Evolutionary conservation across 53 echinoderm and acorn worm genomes (phyloP).

Genomic region (Holothuria leucospilota): DNA sequence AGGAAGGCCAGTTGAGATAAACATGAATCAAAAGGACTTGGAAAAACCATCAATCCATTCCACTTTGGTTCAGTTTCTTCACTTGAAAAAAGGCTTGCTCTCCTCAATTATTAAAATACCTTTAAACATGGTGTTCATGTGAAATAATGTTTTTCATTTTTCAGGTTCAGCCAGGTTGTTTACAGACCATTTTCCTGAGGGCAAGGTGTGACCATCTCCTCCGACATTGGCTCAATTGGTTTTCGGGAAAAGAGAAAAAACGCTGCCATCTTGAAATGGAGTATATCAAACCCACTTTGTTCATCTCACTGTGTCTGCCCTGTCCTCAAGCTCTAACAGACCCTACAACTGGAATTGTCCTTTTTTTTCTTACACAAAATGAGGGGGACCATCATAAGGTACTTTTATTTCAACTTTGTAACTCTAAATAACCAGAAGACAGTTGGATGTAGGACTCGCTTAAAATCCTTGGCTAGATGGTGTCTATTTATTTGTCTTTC

Average conservation of each 20-base stretch:
- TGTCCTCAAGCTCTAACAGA: conserved; percentile 68
- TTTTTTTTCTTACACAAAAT: conserved; percentile 91
- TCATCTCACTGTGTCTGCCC: conserved; percentile 66
- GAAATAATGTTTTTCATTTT: too few relatives aligned
- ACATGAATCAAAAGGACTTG: too few relatives aligned
- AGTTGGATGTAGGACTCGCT: too few relatives aligned
- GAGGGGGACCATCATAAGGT: conserved; percentile 94
- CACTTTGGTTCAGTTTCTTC: too few relatives aligned
- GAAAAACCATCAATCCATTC: too few relatives aligned
- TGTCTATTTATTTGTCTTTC: too few relatives aligned
- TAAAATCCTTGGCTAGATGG: too few relatives aligned
- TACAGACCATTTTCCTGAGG: conserved; percentile 56
- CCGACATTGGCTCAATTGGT: conserved; percentile 81
- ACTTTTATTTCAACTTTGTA: not conserved
- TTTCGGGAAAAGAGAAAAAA: conserved; percentile 91
- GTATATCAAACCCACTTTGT: conserved; percentile 82
- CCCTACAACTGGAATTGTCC: conserved; percentile 79
- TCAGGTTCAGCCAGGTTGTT: conserved; percentile 78
- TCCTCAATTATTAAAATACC: too few relatives aligned
- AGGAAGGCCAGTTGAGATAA: too few relatives aligned
- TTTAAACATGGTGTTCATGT: too few relatives aligned
- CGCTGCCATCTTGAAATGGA: conserved; percentile 90
- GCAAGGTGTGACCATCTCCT: conserved; percentile 83
- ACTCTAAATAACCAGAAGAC: too few relatives aligned
- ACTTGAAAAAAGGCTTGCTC: too few relatives aligned